These are phyloP conservation scores for Ophioderma brevispina DNA, from an alignment of 35 echinoderm and acorn worm genomes.

Conservation along the genomic window DNA sequence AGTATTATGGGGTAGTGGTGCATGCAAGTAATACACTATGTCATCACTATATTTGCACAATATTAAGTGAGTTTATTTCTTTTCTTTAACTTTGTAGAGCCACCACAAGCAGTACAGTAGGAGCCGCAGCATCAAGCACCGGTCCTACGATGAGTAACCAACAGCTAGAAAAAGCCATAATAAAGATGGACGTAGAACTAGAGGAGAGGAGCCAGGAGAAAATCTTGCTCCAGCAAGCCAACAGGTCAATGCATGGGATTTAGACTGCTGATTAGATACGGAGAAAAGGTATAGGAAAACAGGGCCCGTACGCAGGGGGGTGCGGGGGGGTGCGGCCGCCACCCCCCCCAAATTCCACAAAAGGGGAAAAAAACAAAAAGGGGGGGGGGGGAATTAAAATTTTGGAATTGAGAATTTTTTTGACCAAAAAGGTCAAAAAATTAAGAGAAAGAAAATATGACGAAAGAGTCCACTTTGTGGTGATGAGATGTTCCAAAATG, in stretches of 20 bases:
- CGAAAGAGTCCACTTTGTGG: no score
- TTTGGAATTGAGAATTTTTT: not conserved
- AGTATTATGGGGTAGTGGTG: no score
- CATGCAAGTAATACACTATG: no score
- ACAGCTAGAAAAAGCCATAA: slow-evolving; percentile 88
- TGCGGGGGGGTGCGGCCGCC: not conserved
- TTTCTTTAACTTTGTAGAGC: no score
- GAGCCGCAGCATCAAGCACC: no score
- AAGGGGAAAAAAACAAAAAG: no score
- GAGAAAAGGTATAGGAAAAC: slow-evolving; percentile 97
- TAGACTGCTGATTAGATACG: slow-evolving; percentile 85
- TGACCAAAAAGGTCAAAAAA: no score
- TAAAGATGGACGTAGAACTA: slow-evolving; percentile 91
- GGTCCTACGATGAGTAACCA: slow-evolving; percentile 85
- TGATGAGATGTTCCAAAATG: no score
- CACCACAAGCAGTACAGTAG: no score
- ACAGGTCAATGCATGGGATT: slow-evolving; percentile 97
- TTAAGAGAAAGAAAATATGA: no score
- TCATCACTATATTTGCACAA: no score
- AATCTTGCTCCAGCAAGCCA: slow-evolving; percentile 81
- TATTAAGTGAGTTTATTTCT: no score
- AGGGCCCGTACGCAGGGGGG: not conserved
- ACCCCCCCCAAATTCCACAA: not conserved
- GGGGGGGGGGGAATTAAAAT: not conserved
- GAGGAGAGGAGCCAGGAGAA: slow-evolving; percentile 98